These are phyloP conservation scores for Euura lappo DNA, from an alignment of 1,140 invertebrate genomes.

Conservation along the genomic window DNA sequence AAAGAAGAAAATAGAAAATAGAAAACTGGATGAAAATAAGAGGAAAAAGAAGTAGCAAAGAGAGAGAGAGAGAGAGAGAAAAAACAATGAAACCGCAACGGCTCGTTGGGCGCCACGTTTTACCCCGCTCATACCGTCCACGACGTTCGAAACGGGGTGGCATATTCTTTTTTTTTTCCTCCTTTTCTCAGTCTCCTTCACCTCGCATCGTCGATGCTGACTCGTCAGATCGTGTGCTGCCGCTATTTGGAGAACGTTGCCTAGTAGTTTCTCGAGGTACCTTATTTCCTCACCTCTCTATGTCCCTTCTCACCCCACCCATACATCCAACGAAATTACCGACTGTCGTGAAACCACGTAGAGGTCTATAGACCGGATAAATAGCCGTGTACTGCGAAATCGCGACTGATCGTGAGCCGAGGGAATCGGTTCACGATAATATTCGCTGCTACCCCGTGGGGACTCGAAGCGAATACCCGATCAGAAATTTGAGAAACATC, in stretches of 20 bases:
- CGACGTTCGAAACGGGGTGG: too few relatives aligned
- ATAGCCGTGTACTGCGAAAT: background rate
- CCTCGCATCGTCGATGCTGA: background rate
- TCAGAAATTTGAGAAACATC: background rate
- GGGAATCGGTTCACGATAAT: background rate
- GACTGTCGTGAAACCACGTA: background rate
- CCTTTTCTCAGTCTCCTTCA: background rate
- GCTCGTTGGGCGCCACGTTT: too few relatives aligned
- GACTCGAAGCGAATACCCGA: background rate
- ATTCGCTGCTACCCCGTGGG: background rate
- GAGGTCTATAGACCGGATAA: conserved; percentile 1
- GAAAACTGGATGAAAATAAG: background rate
- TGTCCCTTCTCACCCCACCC: background rate
- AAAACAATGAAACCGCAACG: background rate
- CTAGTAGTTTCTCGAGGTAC: background rate
- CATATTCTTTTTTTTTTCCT: too few relatives aligned
- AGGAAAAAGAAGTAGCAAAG: background rate
- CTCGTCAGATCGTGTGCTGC: background rate
- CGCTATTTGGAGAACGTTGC: background rate
- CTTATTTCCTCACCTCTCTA: background rate
- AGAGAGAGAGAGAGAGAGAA: background rate
- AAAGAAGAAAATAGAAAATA: too few relatives aligned
- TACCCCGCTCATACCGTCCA: too few relatives aligned
- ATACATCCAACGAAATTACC: background rate
- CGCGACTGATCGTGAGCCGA: background rate